Evolutionary conservation across 2,797 vertebrate genomes (phyloP).

Genomic region (Sebastes alutus): DNA sequence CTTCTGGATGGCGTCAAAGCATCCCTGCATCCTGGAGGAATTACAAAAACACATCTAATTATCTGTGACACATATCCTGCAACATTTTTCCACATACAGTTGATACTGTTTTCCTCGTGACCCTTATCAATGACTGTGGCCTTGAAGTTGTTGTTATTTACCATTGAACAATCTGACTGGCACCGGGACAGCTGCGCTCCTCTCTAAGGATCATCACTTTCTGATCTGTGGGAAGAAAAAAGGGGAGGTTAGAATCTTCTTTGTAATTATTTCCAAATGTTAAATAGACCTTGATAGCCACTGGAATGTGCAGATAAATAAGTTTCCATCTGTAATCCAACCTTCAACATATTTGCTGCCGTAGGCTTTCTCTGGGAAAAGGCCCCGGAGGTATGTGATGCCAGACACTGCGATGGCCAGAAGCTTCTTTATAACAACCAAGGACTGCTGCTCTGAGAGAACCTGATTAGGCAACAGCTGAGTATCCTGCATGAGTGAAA

Average conservation of each 20-base stretch:
- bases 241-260: neutral
- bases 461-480: constrained; percentile 84
- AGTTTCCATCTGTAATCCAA: constrained; percentile 57
- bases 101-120: neutral
- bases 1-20: constrained; percentile 94
- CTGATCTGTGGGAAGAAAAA: constrained; percentile 84
- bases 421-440: constrained; percentile 89
- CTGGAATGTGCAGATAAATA: neutral
- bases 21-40: constrained; percentile 91
- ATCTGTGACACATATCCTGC: neutral
- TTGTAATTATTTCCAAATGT: neutral
- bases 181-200: constrained; percentile 89
- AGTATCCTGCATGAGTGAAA: constrained; percentile 67
- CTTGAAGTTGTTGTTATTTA: constrained; percentile 56
- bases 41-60: constrained; percentile 24
- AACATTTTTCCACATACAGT: neutral
- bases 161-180: constrained; percentile 92
- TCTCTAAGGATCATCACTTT: constrained; percentile 93
- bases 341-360: constrained; percentile 90
- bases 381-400: constrained; percentile 92
- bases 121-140: neutral
- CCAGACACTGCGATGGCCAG: constrained; percentile 91
- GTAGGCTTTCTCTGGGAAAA: constrained; percentile 93
- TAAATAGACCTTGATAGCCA: neutral
- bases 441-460: constrained; percentile 85